These are phyloP conservation scores for Acanthoscelides obtectus DNA, from an alignment of 2,888 invertebrate species.

Conservation along the genomic window DNA sequence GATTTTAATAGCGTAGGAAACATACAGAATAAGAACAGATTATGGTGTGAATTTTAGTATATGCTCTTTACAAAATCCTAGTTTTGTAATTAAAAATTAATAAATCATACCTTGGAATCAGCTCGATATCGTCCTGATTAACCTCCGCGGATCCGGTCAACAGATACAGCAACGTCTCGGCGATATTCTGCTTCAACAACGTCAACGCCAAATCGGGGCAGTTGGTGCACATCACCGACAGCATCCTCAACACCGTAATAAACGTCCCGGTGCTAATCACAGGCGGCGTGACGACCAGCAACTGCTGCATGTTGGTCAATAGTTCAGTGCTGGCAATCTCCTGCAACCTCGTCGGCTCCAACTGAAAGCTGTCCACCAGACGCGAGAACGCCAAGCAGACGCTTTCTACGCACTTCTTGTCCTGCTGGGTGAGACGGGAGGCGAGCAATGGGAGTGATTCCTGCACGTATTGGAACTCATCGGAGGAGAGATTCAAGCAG, in stretches of 20 bases:
- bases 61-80: too few relatives aligned
- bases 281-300: conserved; percentile 92
- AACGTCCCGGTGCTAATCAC: conserved; percentile 92
- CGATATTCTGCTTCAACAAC: conserved; percentile 90
- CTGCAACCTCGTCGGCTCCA: conserved; percentile 82
- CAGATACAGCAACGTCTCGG: conserved; percentile 90
- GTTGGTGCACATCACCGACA: conserved; percentile 93
- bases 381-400: conserved; percentile 95
- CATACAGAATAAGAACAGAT: too few relatives aligned
- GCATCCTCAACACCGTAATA: conserved; percentile 92
- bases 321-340: conserved; percentile 89
- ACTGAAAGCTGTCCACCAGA: conserved; percentile 93
- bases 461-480: conserved; percentile 90
- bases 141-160: conserved; percentile 77
- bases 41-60: too few relatives aligned
- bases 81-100: too few relatives aligned
- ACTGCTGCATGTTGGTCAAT: conserved; percentile 87
- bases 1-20: too few relatives aligned
- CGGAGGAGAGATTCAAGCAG: conserved; percentile 87
- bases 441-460: conserved; percentile 86
- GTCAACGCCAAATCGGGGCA: conserved; percentile 92
- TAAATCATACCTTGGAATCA: conserved; percentile 65
- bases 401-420: conserved; percentile 97
- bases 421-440: conserved; percentile 74
- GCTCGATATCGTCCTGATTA: conserved; percentile 65